Percentiles rank a stretch among this genome's conserved stretches.
Evolutionary conservation across 1,140 invertebrate genomes (phyloP).

Genomic region (Caenorhabditis briggsae): DNA sequence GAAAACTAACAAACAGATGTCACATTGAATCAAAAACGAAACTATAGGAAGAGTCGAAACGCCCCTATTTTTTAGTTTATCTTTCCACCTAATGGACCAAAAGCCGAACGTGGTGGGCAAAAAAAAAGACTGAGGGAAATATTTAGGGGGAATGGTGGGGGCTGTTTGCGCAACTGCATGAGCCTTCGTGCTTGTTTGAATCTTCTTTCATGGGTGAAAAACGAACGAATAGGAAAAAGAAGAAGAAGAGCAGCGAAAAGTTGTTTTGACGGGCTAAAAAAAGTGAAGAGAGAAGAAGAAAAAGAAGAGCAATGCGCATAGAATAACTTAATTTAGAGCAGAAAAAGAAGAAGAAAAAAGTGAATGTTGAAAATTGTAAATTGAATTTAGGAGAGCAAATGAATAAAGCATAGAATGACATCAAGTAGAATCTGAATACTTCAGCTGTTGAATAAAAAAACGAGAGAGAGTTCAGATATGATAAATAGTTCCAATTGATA

Average conservation of each 20-base stretch:
- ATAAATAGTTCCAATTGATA: slow-evolving; percentile 4
- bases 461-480: neutral
- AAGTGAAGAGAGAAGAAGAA: neutral
- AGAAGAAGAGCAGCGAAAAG: neutral
- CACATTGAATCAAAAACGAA: neutral
- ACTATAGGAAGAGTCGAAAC: neutral
- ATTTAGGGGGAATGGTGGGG: neutral
- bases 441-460: neutral
- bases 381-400: neutral
- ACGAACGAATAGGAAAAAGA: slow-evolving; percentile 10
- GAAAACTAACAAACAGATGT: no score
- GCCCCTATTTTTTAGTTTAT: slow-evolving; percentile 18
- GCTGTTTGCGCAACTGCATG: slow-evolving; percentile 51
- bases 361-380: neutral
- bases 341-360: neutral
- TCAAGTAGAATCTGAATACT: neutral
- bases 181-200: slow-evolving; percentile 20
- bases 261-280: neutral
- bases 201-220: neutral
- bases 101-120: slow-evolving; percentile 18
- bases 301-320: neutral
- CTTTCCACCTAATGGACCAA: slow-evolving; percentile 17
- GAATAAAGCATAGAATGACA: neutral
- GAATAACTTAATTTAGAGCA: slow-evolving; percentile 23
- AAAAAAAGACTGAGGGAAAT: neutral